Conservation (phyloP, 2,888 invertebrate species). For the Caradrina clavipalpis region DNA sequence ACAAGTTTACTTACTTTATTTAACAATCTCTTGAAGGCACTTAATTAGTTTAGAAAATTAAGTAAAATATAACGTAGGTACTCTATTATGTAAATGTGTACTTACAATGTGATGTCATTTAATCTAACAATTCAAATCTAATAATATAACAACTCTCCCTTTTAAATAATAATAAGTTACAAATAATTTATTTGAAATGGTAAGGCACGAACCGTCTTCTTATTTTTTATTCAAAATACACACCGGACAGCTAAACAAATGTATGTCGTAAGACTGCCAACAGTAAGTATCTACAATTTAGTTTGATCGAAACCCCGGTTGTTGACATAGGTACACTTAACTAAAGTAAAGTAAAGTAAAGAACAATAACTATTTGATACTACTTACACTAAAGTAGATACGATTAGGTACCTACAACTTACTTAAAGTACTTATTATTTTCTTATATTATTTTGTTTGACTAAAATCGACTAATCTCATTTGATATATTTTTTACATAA, state of each 20-base stretch:
- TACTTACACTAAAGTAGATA: background rate
- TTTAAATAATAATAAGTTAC: conserved; percentile 36
- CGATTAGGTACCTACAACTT: conserved; percentile 10
- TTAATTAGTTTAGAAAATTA: conserved; percentile 35
- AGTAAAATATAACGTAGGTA: conserved; percentile 35
- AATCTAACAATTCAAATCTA: conserved; percentile 30
- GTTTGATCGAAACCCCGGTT: conserved; percentile 17
- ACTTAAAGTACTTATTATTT: conserved; percentile 26
- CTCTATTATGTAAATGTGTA: conserved; percentile 35
- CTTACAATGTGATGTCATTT: conserved; percentile 15
- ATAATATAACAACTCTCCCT: conserved; percentile 27
- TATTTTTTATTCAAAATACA: conserved; percentile 15
- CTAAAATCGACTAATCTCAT: conserved; percentile 61
- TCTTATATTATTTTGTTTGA: conserved; percentile 50
- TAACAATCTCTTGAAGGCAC: conserved; percentile 69
- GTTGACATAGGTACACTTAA: conserved; percentile 5
- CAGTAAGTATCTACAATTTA: conserved; percentile 30
- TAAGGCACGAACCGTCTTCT: conserved; percentile 11
- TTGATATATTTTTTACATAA: conserved; percentile 45
- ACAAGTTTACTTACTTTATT: conserved; percentile 60
- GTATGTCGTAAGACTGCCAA: conserved; percentile 24
- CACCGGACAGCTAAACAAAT: background rate
- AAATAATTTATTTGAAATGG: conserved; percentile 34
- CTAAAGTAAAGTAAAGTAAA: conserved; percentile 4
- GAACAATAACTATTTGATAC: background rate